Percentiles rank a stretch among this genome's conserved stretches.
Evolutionary conservation across 2,888 invertebrate species (phyloP).

Genomic region (Ceraclea dissimilis): DNA sequence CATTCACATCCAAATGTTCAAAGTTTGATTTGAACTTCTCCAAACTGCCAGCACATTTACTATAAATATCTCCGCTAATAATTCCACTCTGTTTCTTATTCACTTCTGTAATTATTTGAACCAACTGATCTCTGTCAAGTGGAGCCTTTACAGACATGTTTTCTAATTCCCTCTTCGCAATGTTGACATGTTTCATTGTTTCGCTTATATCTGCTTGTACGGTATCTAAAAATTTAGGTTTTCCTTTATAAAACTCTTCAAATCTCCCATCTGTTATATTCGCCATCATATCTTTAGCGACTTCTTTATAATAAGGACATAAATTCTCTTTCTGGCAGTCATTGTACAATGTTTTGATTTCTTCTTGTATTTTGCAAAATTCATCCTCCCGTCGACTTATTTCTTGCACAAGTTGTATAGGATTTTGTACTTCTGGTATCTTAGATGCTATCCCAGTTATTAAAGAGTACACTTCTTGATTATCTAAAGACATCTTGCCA

Average conservation of each 20-base stretch:
- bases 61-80: constrained; percentile 5
- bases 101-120: neutral
- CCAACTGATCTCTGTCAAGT: neutral
- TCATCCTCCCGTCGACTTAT: constrained; percentile 4
- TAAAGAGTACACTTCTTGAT: constrained; percentile 2
- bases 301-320: neutral
- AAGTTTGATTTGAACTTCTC: constrained; percentile 14
- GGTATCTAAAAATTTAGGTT: constrained; percentile 6
- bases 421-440: constrained; percentile 7
- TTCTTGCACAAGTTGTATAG: constrained; percentile 6
- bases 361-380: constrained; percentile 7
- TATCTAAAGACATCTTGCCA: constrained; percentile 5
- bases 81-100: neutral
- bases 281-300: constrained; percentile 14
- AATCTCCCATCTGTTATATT: constrained; percentile 20
- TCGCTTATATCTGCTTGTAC: constrained; percentile 4
- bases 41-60: constrained; percentile 12
- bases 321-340: constrained; percentile 2
- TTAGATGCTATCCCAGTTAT: constrained; percentile 7
- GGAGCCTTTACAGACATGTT: neutral
- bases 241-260: constrained; percentile 13
- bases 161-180: constrained; percentile 1
- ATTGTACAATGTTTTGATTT: constrained; percentile 9
- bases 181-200: neutral
- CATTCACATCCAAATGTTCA: constrained; percentile 7